Conservation (phyloP, 2,888 invertebrate genomes). For the Netelia inedita region DNA sequence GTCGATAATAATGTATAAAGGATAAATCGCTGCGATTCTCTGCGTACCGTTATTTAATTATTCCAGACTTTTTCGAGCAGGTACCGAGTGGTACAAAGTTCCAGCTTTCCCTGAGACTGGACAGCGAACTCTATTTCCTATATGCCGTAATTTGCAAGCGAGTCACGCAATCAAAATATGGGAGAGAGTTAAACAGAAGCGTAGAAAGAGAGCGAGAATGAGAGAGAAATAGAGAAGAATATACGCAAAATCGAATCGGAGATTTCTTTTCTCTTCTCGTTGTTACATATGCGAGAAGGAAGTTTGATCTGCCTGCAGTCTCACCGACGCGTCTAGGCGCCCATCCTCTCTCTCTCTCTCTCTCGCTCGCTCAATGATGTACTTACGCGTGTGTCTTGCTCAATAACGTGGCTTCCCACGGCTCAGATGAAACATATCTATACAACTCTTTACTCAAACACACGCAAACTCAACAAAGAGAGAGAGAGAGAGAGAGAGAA, state of each 20-base stretch:
- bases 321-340: background rate
- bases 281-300: slow-evolving; percentile 3
- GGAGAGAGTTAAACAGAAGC: background rate
- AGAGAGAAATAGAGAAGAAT: background rate
- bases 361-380: background rate
- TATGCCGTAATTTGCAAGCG: background rate
- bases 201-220: background rate
- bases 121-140: slow-evolving; percentile 3
- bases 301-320: slow-evolving; percentile 1
- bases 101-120: slow-evolving; percentile 9
- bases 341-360: background rate
- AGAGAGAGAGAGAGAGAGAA: slow-evolving; percentile 5
- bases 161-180: background rate
- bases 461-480: background rate
- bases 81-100: background rate
- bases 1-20: too few relatives aligned
- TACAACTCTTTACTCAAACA: background rate
- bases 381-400: slow-evolving; percentile 49
- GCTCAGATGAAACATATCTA: slow-evolving; percentile 42
- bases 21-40: too few relatives aligned
- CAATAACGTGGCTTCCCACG: slow-evolving; percentile 67
- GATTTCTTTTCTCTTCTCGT: slow-evolving; percentile 9
- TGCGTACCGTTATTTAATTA: background rate
- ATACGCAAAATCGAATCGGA: background rate
- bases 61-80: slow-evolving; percentile 17